These are phyloP conservation scores for Halcyon malimbica DNA, from an alignment of 2,113 vertebrate genomes.

Conservation along the genomic window DNA sequence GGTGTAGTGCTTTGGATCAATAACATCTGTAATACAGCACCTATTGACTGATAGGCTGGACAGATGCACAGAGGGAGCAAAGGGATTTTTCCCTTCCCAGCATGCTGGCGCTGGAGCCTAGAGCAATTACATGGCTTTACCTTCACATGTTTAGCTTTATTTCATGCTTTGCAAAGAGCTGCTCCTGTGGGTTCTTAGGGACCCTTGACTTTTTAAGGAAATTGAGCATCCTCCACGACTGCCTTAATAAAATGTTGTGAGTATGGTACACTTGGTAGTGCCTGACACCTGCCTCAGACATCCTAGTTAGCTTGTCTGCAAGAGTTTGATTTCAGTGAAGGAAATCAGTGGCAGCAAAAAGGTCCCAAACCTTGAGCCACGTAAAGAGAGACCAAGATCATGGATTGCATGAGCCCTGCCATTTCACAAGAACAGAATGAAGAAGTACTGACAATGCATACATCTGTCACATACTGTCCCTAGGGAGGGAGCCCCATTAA, in stretches of 20 bases:
- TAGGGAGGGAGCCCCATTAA: neutral
- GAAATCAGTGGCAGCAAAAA: neutral
- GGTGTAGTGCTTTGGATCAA: neutral
- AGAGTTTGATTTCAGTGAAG: neutral
- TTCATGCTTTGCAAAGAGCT: neutral
- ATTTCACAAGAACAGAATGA: neutral
- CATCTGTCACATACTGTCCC: neutral
- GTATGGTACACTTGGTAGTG: neutral
- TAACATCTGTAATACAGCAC: neutral
- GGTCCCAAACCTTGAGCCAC: accelerated
- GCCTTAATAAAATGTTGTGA: neutral
- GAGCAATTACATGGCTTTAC: neutral
- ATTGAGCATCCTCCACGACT: neutral
- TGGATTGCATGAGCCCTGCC: accelerated
- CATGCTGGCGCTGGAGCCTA: neutral
- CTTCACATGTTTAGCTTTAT: neutral
- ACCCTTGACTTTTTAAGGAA: neutral
- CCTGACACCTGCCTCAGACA: neutral
- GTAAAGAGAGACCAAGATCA: neutral
- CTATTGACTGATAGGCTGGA: neutral
- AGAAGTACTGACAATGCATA: neutral
- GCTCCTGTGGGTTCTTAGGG: neutral
- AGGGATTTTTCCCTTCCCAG: neutral
- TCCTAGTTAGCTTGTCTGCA: neutral
- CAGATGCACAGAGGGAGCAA: neutral